A percentile compares a stretch with the other conserved stretches of the same genome.
phyloP scores from a whole-genome alignment of 2,113 vertebrate genomes.

The Colaptes auratus region DNA sequence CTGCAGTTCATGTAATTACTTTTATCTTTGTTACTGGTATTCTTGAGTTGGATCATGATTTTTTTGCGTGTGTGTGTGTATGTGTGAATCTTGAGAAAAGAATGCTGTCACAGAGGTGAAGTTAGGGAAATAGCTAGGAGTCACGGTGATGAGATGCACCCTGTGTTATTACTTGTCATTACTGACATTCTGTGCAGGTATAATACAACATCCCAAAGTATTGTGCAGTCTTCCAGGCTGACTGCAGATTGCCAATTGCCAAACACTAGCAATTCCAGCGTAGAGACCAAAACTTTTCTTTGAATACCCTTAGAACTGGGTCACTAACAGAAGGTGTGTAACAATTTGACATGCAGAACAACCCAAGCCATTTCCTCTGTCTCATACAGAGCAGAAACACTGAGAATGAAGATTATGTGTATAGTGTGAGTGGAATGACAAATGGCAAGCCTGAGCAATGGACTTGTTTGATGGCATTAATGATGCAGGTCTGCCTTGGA shows the following conservation, averaged over 20 bases:
- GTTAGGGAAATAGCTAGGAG: not conserved
- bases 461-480: not conserved
- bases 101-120: not conserved
- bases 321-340: conserved; percentile 10
- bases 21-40: not conserved
- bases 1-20: not conserved
- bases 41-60: not conserved
- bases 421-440: conserved; percentile 28
- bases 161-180: conserved; percentile 24
- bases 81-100: not conserved
- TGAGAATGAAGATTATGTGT: not conserved
- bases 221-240: not conserved
- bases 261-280: not conserved
- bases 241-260: not conserved
- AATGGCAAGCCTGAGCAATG: not conserved
- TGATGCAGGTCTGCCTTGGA: conserved; percentile 4
- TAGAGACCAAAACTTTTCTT: not conserved
- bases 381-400: not conserved
- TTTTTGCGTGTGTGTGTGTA: not conserved
- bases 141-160: not conserved
- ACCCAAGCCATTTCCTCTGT: not conserved
- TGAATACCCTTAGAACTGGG: conserved; percentile 27
- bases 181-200: not conserved
- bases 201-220: not conserved
- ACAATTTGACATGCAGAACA: conserved; percentile 1